A percentile compares a stretch with the other conserved stretches of the same genome.
Conservation (phyloP, 1,140 invertebrate species). For the Tetramorium parvispinum region DNA sequence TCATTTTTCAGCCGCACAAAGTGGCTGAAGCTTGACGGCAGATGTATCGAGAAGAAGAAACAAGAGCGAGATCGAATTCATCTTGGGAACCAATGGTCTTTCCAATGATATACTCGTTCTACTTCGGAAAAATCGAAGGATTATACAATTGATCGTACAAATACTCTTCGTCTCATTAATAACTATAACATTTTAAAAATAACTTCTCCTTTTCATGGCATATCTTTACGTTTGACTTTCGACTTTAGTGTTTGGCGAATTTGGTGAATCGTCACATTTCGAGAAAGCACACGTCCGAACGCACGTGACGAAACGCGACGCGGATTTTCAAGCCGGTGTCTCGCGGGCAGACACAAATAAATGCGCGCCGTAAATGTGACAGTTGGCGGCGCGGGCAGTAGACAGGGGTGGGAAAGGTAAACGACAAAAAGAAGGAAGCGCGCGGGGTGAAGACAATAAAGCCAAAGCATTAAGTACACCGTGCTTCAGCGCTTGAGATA, state of each 20-base stretch:
- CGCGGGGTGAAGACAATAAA: constrained; percentile 76
- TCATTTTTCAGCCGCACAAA: neutral
- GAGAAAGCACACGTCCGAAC: neutral
- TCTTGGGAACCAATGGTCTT: neutral
- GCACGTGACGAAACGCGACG: constrained; percentile 56
- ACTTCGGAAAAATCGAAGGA: neutral
- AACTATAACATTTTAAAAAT: neutral
- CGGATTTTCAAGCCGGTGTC: constrained; percentile 76
- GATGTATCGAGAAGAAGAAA: neutral
- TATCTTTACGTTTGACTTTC: neutral
- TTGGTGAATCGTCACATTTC: neutral
- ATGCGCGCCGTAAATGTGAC: constrained; percentile 56
- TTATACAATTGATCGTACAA: neutral
- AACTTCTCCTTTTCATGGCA: neutral
- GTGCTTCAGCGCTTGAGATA: constrained; percentile 79
- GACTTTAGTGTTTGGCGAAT: neutral
- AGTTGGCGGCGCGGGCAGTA: constrained; percentile 58
- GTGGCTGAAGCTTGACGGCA: neutral
- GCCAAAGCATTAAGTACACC: constrained; percentile 79
- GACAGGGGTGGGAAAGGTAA: constrained; percentile 55
- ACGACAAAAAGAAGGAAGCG: constrained; percentile 71
- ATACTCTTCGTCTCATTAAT: neutral
- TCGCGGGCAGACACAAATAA: constrained; percentile 76
- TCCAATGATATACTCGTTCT: neutral
- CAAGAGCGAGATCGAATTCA: neutral